Evolutionary conservation across 2,797 vertebrate genomes (phyloP).

Genomic region (Buceros bicornis): DNA sequence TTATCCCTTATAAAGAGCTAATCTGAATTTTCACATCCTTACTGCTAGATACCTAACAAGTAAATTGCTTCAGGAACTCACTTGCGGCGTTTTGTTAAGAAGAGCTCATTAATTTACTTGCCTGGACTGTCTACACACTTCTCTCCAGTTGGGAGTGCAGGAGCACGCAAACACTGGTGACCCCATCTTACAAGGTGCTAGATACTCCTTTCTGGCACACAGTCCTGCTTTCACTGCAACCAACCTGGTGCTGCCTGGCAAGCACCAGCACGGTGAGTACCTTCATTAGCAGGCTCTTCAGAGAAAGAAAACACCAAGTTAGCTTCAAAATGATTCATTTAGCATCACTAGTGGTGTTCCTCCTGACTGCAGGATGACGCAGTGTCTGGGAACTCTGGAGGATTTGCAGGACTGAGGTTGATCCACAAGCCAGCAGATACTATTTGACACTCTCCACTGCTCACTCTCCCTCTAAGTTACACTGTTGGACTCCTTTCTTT

Average conservation of each 20-base stretch:
- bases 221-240: neutral
- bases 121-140: neutral
- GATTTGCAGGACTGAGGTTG: neutral
- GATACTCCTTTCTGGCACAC: neutral
- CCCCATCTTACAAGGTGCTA: neutral
- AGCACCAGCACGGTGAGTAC: neutral
- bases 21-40: neutral
- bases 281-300: neutral
- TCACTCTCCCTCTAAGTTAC: neutral
- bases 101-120: constrained; percentile 26
- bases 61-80: constrained; percentile 2
- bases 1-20: neutral
- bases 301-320: neutral
- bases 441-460: neutral
- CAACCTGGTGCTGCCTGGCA: neutral
- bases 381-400: neutral
- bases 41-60: neutral
- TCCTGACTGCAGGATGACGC: neutral
- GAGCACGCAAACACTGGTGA: neutral
- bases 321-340: neutral
- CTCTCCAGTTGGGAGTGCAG: neutral
- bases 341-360: neutral
- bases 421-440: neutral
- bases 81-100: neutral
- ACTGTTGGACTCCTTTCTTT: neutral